A percentile compares a stretch with the other conserved stretches of the same genome.
These are phyloP conservation scores for Apodemia zela DNA, from an alignment of 2,888 invertebrate species.

Conservation along the genomic window DNA sequence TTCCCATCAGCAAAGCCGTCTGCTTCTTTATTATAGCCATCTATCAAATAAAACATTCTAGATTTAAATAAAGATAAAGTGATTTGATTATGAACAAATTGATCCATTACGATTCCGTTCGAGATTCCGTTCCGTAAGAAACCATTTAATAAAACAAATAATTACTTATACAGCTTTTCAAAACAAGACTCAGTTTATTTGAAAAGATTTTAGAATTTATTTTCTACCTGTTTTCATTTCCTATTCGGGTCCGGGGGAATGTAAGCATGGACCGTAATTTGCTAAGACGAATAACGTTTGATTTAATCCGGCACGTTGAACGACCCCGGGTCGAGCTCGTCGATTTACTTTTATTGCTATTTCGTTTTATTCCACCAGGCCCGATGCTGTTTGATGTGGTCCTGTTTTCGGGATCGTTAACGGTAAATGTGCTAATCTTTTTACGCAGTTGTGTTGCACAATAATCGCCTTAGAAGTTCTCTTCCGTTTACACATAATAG, in stretches of 20 bases:
- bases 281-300: slow-evolving; percentile 77
- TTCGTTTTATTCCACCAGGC: slow-evolving; percentile 68
- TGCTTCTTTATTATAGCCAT: too few relatives aligned
- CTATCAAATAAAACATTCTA: too few relatives aligned
- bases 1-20: too few relatives aligned
- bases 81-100: too few relatives aligned
- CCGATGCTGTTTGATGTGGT: slow-evolving; percentile 57
- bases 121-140: neutral
- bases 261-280: slow-evolving; percentile 73
- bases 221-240: slow-evolving; percentile 55
- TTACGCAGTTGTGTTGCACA: slow-evolving; percentile 54
- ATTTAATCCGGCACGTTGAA: slow-evolving; percentile 74
- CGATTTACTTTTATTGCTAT: slow-evolving; percentile 78
- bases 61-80: too few relatives aligned
- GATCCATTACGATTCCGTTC: too few relatives aligned
- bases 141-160: neutral
- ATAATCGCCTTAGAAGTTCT: slow-evolving; percentile 57
- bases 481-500: slow-evolving; percentile 23
- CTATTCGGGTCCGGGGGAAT: slow-evolving; percentile 47
- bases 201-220: slow-evolving; percentile 47
- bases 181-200: slow-evolving; percentile 11
- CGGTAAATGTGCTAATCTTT: slow-evolving; percentile 76
- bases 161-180: slow-evolving; percentile 3
- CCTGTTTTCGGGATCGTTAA: slow-evolving; percentile 75
- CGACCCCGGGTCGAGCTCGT: slow-evolving; percentile 53